These are phyloP conservation scores for Temnopleurus reevesii DNA, from an alignment of 53 echinoderm and acorn worm genomes.

Conservation along the genomic window DNA sequence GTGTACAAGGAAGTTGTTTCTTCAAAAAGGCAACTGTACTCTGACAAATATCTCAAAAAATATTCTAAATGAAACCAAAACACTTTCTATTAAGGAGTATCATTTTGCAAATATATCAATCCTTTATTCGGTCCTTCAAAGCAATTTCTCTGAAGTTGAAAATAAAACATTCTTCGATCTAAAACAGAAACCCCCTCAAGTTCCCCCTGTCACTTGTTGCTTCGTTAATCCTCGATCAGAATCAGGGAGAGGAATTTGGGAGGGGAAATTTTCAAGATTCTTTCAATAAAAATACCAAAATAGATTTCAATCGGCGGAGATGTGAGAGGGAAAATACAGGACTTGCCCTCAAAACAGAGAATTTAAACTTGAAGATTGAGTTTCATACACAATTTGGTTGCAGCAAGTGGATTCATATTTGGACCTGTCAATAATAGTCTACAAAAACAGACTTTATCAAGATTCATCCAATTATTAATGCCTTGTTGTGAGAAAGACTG, in stretches of 20 bases:
- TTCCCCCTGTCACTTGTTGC: slow-evolving; percentile 13
- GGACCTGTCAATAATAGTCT: slow-evolving; percentile 33
- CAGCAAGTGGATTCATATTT: slow-evolving; percentile 22
- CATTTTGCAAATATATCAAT: background rate
- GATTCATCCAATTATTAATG: too few relatives aligned
- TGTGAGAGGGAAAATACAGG: background rate
- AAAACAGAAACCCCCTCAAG: slow-evolving; percentile 19
- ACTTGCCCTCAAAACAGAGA: background rate
- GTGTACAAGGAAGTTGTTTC: background rate
- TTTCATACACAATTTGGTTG: slow-evolving; percentile 12
- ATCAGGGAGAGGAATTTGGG: too few relatives aligned
- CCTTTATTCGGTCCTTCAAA: background rate
- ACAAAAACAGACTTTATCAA: slow-evolving; percentile 1
- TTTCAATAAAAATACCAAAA: background rate
- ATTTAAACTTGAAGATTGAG: background rate
- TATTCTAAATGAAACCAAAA: background rate
- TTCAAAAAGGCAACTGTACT: background rate
- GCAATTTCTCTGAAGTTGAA: background rate
- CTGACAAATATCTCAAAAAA: background rate
- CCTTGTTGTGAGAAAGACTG: too few relatives aligned
- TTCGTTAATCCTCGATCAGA: slow-evolving; percentile 11
- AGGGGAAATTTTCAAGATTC: background rate
- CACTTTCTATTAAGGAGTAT: background rate
- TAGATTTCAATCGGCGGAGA: background rate
- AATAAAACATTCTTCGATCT: background rate